phyloP scores from a whole-genome alignment of 1,140 invertebrate genomes.

The Drosophila jambulina region DNA sequence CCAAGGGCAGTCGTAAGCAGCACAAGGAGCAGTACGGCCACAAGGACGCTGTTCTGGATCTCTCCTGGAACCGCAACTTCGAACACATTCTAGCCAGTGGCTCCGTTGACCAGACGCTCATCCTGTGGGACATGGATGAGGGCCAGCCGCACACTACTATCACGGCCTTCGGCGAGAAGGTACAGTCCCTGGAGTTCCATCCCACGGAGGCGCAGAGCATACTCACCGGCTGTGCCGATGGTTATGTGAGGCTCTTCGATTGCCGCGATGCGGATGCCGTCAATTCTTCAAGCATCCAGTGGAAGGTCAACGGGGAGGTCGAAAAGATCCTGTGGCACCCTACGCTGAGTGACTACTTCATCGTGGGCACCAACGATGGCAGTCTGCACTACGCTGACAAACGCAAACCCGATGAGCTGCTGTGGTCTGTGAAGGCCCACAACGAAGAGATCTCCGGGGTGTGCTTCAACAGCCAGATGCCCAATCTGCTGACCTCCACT shows the following conservation, averaged over 20 bases:
- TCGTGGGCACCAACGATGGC: slow-evolving; percentile 93
- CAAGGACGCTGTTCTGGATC: slow-evolving; percentile 94
- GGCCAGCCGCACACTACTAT: slow-evolving; percentile 91
- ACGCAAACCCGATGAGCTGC: slow-evolving; percentile 87
- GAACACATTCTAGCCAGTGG: slow-evolving; percentile 95
- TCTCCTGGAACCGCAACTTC: slow-evolving; percentile 95
- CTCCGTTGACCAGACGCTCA: slow-evolving; percentile 94
- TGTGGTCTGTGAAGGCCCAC: slow-evolving; percentile 93
- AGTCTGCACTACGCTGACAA: slow-evolving; percentile 92
- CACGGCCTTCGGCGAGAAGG: slow-evolving; percentile 91
- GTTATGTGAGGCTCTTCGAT: slow-evolving; percentile 91
- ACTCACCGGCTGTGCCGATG: slow-evolving; percentile 90
- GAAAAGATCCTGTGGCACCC: slow-evolving; percentile 95
- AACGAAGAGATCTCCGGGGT: slow-evolving; percentile 92
- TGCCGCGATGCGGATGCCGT: slow-evolving; percentile 88
- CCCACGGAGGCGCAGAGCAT: slow-evolving; percentile 92
- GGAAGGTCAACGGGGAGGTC: slow-evolving; percentile 92
- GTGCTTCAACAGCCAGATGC: slow-evolving; percentile 75
- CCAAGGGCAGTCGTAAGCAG: slow-evolving; percentile 91
- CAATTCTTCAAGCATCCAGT: slow-evolving; percentile 87
- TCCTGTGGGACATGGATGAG: slow-evolving; percentile 97
- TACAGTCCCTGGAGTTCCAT: slow-evolving; percentile 96
- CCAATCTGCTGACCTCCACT: slow-evolving; percentile 74
- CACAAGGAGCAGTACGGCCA: slow-evolving; percentile 90
- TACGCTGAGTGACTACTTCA: slow-evolving; percentile 76